Percentiles rank a stretch among this genome's conserved stretches.
Conservation (phyloP, 2,888 invertebrate genomes). For the Criorhina ranunculi region DNA sequence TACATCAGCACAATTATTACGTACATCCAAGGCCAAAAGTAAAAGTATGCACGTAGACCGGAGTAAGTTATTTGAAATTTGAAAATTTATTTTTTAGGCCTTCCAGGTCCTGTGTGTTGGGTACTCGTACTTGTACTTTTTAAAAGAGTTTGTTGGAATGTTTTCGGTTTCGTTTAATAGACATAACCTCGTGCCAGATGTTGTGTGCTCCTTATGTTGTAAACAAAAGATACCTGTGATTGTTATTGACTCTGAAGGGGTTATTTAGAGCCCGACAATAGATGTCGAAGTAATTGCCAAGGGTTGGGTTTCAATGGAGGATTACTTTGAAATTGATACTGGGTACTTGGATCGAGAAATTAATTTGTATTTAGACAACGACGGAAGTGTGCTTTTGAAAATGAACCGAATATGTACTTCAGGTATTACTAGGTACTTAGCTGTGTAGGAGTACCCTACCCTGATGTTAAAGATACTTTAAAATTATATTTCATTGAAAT, state of each 20-base stretch:
- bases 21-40: slow-evolving; percentile 27
- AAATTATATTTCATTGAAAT: background rate
- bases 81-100: slow-evolving; percentile 15
- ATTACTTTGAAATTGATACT: slow-evolving; percentile 18
- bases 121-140: too few relatives aligned
- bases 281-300: background rate
- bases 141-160: background rate
- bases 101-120: background rate
- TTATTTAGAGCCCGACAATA: slow-evolving; percentile 3
- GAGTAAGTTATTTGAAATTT: slow-evolving; percentile 20
- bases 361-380: slow-evolving; percentile 9
- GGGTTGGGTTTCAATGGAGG: slow-evolving; percentile 8
- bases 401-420: slow-evolving; percentile 11
- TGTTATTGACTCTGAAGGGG: background rate
- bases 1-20: slow-evolving; percentile 56
- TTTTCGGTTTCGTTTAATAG: slow-evolving; percentile 33
- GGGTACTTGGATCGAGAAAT: slow-evolving; percentile 15
- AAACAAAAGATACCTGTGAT: background rate
- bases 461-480: background rate
- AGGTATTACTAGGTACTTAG: background rate
- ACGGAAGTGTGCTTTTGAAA: background rate
- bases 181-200: slow-evolving; percentile 25
- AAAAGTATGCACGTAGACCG: slow-evolving; percentile 1
- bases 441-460: background rate
- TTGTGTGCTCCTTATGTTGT: slow-evolving; percentile 10